Evolutionary conservation across 2,888 invertebrate species (phyloP).

Genomic region (Heliconius sara): DNA sequence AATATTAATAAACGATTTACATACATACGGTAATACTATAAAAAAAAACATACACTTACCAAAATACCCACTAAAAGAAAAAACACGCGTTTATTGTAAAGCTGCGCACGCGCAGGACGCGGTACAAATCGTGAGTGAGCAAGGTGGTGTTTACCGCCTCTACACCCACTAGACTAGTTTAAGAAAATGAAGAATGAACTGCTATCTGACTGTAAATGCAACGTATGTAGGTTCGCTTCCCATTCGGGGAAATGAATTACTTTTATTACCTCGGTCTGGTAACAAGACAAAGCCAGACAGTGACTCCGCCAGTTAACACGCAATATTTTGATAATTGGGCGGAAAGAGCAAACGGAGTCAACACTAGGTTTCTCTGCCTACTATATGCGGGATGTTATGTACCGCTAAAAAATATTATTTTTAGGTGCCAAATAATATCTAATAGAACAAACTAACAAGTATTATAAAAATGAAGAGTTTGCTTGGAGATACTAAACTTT

Average conservation of each 20-base stretch:
- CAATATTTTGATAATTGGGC: too few species aligned
- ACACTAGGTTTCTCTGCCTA: not conserved
- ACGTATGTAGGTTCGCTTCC: too few species aligned
- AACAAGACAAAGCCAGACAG: too few species aligned
- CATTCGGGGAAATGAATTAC: too few species aligned
- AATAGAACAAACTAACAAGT: too few species aligned
- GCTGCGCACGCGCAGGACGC: slow-evolving; percentile 27
- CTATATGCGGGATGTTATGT: not conserved
- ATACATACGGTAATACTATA: not conserved
- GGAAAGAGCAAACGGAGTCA: not conserved
- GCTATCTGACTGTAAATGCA: too few species aligned
- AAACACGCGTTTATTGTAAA: not conserved
- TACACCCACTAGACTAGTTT: not conserved
- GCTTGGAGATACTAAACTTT: not conserved
- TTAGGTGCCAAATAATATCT: too few species aligned
- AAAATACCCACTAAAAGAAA: not conserved
- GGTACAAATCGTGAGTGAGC: slow-evolving; percentile 2
- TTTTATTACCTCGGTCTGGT: too few species aligned
- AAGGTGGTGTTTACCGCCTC: not conserved
- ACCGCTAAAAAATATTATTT: not conserved
- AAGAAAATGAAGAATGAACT: not conserved
- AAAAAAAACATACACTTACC: slow-evolving; percentile 12
- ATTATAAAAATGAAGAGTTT: not conserved
- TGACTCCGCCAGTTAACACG: too few species aligned
- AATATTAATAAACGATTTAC: not conserved